These are phyloP conservation scores for Poeciliopsis retropinna DNA, from an alignment of 2,113 vertebrate species.

Conservation along the genomic window DNA sequence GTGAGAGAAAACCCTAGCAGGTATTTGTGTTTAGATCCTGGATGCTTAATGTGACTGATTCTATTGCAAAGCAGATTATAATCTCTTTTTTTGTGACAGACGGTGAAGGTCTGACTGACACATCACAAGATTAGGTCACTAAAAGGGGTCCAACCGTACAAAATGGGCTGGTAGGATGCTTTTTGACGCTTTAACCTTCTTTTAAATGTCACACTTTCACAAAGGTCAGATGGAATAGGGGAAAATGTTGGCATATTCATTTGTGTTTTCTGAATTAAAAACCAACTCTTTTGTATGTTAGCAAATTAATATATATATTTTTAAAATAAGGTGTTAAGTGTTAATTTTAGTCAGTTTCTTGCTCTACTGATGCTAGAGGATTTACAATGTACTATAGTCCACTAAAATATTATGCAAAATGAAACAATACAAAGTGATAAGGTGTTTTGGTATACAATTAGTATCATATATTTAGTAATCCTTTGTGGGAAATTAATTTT, in stretches of 20 bases:
- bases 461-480: too few species aligned
- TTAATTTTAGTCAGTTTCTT: background rate
- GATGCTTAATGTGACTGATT: constrained; percentile 41
- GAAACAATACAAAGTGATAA: background rate
- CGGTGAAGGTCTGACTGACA: constrained; percentile 61
- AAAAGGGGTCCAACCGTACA: constrained; percentile 30
- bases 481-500: too few species aligned
- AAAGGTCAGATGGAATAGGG: constrained; percentile 32
- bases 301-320: background rate
- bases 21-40: constrained; percentile 31
- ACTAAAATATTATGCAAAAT: background rate
- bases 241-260: background rate
- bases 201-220: constrained; percentile 34
- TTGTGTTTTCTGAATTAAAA: background rate
- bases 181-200: constrained; percentile 26
- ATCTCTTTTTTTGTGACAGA: constrained; percentile 66
- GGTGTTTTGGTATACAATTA: background rate
- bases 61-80: constrained; percentile 61
- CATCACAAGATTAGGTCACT: constrained; percentile 58
- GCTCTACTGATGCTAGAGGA: background rate
- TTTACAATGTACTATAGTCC: background rate
- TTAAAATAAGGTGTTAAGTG: background rate
- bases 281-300: background rate
- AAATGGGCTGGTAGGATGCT: constrained; percentile 20
- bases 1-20: constrained; percentile 21